Evolutionary conservation across 2,797 vertebrate species (phyloP), one percentile per base, ranked within the genome.

Genomic region (Coranthus polyacanthus): DNA sequence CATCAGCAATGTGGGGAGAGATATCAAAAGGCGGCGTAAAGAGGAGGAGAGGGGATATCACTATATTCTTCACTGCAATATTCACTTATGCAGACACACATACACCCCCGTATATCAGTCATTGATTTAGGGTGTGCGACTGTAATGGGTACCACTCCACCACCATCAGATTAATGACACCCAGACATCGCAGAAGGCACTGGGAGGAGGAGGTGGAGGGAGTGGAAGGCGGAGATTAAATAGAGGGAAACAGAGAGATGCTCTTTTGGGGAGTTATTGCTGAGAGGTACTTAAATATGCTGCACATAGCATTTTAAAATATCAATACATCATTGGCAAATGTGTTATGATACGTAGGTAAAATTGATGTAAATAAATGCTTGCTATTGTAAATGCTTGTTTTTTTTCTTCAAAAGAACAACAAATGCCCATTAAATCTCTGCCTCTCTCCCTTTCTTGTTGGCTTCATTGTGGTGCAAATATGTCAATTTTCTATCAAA

Each of bases 121-220:
- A 87, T 83, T 88, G 88, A 91, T 89, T 90, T 78, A 87, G 77
- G 69, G 75, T 83, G 74, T 82, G 78, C 36, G 21, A 68, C 77
- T 88, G 67, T 92, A 89, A 90, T 89, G 80, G 86, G 62, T 83
- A 87, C 73, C 82, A 88, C 85, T 89, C 87, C 80, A 89, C 63
- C 74, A 45, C 56, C 60, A 85, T 89, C 86, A 88, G 81, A 90
- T 89, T 84, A 88, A 91, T 88, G 86, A 87, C 70, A 82, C 69
- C 79, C 75, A 78, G 65, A 82, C 68, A 63, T 78, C 6, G 70
- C 78, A 85, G 74, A 66, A 79, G 62, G 59, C 80, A 51, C 41
- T 18, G 69, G 65, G 69, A 61, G 34, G 69, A 57, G 44, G 44
- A 29, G 34, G 46, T 42, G 24, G 24, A 53, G 65, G 51, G 5